Evolutionary conservation across 2,888 invertebrate species (phyloP).

Genomic region (Macrosiphum euphorbiae): DNA sequence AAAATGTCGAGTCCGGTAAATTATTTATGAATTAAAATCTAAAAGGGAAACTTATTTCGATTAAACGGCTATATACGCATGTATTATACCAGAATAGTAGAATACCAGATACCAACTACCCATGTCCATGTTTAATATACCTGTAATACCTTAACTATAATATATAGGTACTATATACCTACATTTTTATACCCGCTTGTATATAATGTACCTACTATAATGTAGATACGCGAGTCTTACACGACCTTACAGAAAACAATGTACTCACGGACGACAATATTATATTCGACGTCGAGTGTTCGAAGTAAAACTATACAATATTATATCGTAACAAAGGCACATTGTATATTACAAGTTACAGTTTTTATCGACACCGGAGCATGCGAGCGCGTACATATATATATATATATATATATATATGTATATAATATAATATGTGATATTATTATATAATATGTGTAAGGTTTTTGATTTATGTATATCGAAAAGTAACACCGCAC

Average conservation of each 20-base stretch:
- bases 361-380: not conserved
- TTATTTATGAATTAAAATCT: not conserved
- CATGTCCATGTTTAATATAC: not conserved
- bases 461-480: constrained; percentile 44
- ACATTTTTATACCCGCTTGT: not conserved
- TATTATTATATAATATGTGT: not conserved
- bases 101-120: not conserved
- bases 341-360: not conserved
- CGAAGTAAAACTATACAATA: not conserved
- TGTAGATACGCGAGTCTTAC: not conserved
- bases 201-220: not conserved
- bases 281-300: not conserved
- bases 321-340: not conserved
- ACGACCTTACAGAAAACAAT: constrained; percentile 7
- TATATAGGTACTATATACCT: not conserved
- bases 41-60: constrained; percentile 5
- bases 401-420: not conserved
- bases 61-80: not conserved
- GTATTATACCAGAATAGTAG: not conserved
- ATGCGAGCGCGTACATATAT: not conserved
- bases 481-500: not conserved
- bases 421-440: too few species aligned
- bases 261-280: not conserved
- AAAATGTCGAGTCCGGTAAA: not conserved
- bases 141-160: not conserved